These are phyloP conservation scores for Tragulus kanchil DNA, from an alignment of 2,113 vertebrate species.

Conservation along the genomic window DNA sequence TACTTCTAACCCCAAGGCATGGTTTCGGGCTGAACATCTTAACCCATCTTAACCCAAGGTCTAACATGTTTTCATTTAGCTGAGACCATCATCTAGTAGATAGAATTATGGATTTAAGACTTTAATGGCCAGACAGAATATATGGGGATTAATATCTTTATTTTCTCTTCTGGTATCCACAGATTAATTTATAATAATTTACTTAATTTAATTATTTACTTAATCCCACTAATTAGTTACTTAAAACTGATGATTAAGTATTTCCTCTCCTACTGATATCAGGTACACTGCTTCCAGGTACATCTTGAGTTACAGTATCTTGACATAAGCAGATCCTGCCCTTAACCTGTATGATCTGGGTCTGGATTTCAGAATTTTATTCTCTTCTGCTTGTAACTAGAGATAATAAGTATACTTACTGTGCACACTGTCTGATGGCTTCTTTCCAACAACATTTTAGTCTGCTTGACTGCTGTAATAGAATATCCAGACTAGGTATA, in stretches of 20 bases:
- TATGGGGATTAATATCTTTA: not conserved
- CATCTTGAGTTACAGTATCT: not conserved
- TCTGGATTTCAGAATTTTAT: slow-evolving; percentile 20
- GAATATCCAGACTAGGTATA: not conserved
- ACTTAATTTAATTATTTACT: not conserved
- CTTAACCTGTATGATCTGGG: not conserved
- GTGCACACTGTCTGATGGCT: not conserved
- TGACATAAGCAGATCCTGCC: not conserved
- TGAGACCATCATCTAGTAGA: not conserved
- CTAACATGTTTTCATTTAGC: slow-evolving; percentile 20
- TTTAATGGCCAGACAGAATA: not conserved
- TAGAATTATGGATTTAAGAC: not conserved
- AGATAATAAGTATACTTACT: slow-evolving; percentile 26
- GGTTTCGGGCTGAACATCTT: not conserved
- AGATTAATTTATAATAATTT: not conserved
- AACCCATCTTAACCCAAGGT: not conserved
- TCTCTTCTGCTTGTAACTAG: not conserved
- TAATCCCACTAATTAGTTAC: not conserved
- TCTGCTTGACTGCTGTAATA: not conserved
- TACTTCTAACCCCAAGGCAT: not conserved
- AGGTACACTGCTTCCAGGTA: not conserved
- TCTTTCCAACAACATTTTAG: not conserved
- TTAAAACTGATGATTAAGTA: not conserved
- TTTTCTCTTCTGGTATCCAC: not conserved
- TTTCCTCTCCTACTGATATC: not conserved